Base-by-base conservation (phyloP, 2,888 invertebrate species). In the Drosophila gaucha region DNA sequence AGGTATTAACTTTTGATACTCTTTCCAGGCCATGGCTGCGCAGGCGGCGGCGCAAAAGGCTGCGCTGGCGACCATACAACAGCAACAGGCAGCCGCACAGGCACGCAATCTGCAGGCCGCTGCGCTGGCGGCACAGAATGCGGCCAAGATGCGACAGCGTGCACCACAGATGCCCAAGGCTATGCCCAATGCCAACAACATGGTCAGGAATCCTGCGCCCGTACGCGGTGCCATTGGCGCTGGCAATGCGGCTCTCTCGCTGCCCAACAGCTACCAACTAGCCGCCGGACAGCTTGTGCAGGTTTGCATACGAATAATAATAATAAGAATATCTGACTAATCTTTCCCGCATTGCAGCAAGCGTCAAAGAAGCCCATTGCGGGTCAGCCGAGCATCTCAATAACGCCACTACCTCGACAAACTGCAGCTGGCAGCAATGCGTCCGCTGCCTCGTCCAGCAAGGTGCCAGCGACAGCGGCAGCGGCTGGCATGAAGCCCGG, bases 381-480 rank as follows among this genome's bases (percentile, higher is more conserved):
- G 41, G 90, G 91, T 10, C 96, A 97, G 90, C 97, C 97, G 18
- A 97, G 97, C 92, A 97, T 97, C 92, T 97, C 97, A 33, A 97
- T 97, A 90, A 97, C 97, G 64, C 97, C 97, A 47, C 93, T 97
- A 91, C 97, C 97, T 76, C 94, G 97, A 70, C 94, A 94, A 78
- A 93, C 67, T 92, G 77, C 96, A 95, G 50, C 93, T 95, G 69
- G 93, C 93, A 65, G 92, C 93, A 58, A 71, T 58, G 68, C 78
- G 24, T 83, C 91, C 28, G 90, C 91, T 31, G 90, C 92, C 44
- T 92, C 93, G 4, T 90, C 91, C 33, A 91, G 89, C 80, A 91
- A 91, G 78, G 73, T 83, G 69, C 90, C 90, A 43, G 77, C 89
- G 46, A 66, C 59, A 36, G 66, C 59, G 41, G 66, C 76, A 43